A percentile compares a stretch with the other conserved stretches of the same genome.
phyloP scores from a whole-genome alignment of 2,888 invertebrate species.

The Stenurella melanura region DNA sequence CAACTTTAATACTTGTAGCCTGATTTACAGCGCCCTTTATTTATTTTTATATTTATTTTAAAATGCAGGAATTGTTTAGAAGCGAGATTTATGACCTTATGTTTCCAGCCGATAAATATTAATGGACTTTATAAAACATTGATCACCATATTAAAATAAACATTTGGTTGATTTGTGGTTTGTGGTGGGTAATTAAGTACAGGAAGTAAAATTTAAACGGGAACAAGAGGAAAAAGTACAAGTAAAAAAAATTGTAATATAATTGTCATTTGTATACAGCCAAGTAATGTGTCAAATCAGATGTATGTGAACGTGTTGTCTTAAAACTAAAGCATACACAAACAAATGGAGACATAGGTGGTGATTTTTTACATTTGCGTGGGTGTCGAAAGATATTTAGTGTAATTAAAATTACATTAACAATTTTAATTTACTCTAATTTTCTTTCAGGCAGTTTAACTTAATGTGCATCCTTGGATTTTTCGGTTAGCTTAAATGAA shows the following conservation, averaged over 20 bases:
- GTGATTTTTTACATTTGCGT: not conserved
- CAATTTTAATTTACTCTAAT: not conserved
- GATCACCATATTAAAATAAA: constrained; percentile 32
- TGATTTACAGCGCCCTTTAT: constrained; percentile 44
- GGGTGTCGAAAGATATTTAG: not conserved
- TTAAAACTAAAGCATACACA: not conserved
- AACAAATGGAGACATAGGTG: constrained; percentile 16
- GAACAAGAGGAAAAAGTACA: not conserved
- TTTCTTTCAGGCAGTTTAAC: no score
- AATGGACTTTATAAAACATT: constrained; percentile 24
- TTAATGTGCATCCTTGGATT: no score
- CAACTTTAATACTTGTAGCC: constrained; percentile 24
- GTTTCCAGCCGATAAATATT: constrained; percentile 54
- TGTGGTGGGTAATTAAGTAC: constrained; percentile 32
- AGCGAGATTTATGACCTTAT: constrained; percentile 56
- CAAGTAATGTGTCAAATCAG: constrained; percentile 15
- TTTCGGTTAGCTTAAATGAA: no score
- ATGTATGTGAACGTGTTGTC: not conserved
- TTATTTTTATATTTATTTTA: constrained; percentile 45
- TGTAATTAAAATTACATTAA: not conserved
- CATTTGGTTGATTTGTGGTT: constrained; percentile 30
- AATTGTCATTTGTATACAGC: not conserved
- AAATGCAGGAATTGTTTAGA: constrained; percentile 41
- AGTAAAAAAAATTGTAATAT: not conserved
- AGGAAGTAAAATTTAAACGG: constrained; percentile 25